Evolutionary conservation across 1,140 invertebrate genomes (phyloP).

Genomic region (Drosophila nigrodunni): DNA sequence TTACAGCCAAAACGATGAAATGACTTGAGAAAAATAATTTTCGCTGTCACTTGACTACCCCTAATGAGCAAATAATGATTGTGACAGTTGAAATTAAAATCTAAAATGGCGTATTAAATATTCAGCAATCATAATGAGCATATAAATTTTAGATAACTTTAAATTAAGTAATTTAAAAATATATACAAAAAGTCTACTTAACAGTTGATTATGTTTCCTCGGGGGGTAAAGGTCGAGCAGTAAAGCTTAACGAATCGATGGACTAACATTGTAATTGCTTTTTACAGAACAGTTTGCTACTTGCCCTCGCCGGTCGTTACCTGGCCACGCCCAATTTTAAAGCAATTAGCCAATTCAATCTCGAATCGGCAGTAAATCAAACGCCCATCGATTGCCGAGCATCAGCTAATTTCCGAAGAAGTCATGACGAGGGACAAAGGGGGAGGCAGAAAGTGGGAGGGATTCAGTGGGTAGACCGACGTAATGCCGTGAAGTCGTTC

Average conservation of each 20-base stretch:
- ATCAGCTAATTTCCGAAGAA: conserved; percentile 66
- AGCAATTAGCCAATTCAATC: conserved; percentile 76
- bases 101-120: not conserved
- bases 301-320: conserved; percentile 51
- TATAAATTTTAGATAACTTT: not conserved
- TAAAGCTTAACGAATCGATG: not conserved
- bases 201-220: not conserved
- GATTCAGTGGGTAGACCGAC: conserved; percentile 1
- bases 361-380: conserved; percentile 69
- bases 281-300: not conserved
- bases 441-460: not conserved
- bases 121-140: not conserved
- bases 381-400: conserved; percentile 73
- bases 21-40: conserved; percentile 10
- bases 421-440: conserved; percentile 1
- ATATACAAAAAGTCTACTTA: not conserved
- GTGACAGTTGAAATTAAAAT: not conserved
- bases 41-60: not conserved
- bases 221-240: not conserved
- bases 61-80: conserved; percentile 17
- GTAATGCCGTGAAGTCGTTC: conserved; percentile 34
- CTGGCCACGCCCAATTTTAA: conserved; percentile 67
- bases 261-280: conserved; percentile 4
- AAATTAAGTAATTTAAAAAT: not conserved
- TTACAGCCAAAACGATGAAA: conserved; percentile 16